Evolutionary conservation across 2,888 invertebrate genomes (phyloP), one percentile per base, ranked within the genome.

Genomic region (Patella ulyssiponensis): DNA sequence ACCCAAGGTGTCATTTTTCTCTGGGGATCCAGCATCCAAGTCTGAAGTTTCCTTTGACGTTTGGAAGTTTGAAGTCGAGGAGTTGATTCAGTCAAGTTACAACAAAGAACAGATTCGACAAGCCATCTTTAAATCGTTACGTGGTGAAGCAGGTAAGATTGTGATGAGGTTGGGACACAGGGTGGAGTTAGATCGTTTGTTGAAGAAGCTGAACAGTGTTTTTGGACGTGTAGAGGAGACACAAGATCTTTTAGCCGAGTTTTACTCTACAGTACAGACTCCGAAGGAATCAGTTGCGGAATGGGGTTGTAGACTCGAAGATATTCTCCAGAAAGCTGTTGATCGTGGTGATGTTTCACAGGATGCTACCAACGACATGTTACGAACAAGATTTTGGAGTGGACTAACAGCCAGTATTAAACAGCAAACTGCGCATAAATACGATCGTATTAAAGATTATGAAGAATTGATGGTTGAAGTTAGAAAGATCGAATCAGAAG

Each of bases 401-500:
- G 77, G 77, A 58, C 17, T 74, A 9, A 44, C 17, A 20, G n/a
- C n/a, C 1, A 7, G 12, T 33, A 51, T 74, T 23, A 77, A 74
- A 71, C 51, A 71, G n/a, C 44, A 52, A 9, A 74, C 77, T 27
- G 56, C 71, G 3, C 69, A 77, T 69, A 71, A 58, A 52, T 71
- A 74, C 71, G 77, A 75, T 71, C 70, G 51, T 54, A 71, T 72
- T 4, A 58, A 64, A 14, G 51, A 54, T 53, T 23, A 23, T 51
- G 17, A 53, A 23, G 54, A 73, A 73, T 17, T 73, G 20, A 52
- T 51, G 53, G 52, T 51, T 51, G 52, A 73, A 73, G 53, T 73
- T 23, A 20, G 51, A 53, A 58, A 58, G 58, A 58, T 58, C 20
- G 58, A 58, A 20, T 58, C 58, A n/a, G 58, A 58, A n/a, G 33